Base-by-base conservation (phyloP, 2,888 invertebrate genomes). In the Drosophila dives region DNA sequence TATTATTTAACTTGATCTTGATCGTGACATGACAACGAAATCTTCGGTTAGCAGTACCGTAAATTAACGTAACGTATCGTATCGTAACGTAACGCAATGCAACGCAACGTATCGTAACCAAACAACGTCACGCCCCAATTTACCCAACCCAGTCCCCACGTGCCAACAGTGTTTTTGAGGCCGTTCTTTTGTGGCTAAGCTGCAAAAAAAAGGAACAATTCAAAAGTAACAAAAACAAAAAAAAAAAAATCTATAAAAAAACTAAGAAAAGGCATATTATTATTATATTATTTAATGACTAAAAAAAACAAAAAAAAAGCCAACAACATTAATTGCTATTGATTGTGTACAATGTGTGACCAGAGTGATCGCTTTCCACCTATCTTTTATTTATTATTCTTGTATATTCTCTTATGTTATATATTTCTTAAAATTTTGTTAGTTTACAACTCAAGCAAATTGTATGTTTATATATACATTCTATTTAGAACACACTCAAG, bases 281-380 rank as follows among this genome's bases (percentile, higher is more conserved):
- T 54, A 74, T 69, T 45, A 74, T 58, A 65, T 54, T 67, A 78
- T 78, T 73, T 75, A 54, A 65, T 54, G 63, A 70, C 60, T 33
- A 23, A 38, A 62, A 40, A 34, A 29, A 62, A 54, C 20, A 20
- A 7, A 45, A 51, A 32, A 23, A 29, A 70, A 26, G 23, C 11
- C 8, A 53, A 55, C 26, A 64, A 55, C 26, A 48, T 59, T 48
- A 77, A 55, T 49, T 59, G 48, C 64, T 63, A 60, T 60, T 63
- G 53, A 56, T 51, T 63, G 53, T 72, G 63, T 64, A 81, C 56
- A 83, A 62, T 81, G 88, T 81, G 88, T 82, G 82, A 87, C 65
- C 75, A 75, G 65, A 78, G 56, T 75, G 59, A 83, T 88, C 72
- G 80, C 83, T 88, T 80, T 83, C 80, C 75, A 83, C 83, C 90